These are phyloP conservation scores for Drosophila malerkotliana DNA, from an alignment of 1,140 invertebrate genomes.

Conservation along the genomic window DNA sequence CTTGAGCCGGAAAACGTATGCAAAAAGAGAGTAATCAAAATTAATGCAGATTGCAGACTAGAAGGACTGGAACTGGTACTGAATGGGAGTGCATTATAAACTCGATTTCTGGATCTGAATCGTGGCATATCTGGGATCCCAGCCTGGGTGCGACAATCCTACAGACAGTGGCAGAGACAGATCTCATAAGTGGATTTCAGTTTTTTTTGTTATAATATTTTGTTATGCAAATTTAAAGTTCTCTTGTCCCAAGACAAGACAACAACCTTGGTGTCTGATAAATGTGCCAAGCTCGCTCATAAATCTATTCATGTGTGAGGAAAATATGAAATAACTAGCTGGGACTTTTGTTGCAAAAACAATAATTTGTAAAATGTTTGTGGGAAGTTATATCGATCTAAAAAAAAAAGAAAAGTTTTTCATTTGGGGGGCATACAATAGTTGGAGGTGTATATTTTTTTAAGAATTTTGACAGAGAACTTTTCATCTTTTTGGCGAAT, in stretches of 20 bases:
- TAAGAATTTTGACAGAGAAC: not conserved
- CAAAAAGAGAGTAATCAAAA: constrained; percentile 9
- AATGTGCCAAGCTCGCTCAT: constrained; percentile 43
- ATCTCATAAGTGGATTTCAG: constrained; percentile 37
- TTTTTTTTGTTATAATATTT: constrained; percentile 28
- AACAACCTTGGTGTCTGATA: constrained; percentile 40
- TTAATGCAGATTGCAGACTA: constrained; percentile 26
- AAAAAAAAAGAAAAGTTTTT: not conserved
- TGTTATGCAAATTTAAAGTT: constrained; percentile 38
- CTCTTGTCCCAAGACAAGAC: constrained; percentile 15
- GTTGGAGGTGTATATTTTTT: no score
- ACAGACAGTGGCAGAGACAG: constrained; percentile 37
- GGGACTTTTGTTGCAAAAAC: constrained; percentile 20
- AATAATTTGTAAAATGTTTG: constrained; percentile 12
- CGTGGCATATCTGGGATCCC: constrained; percentile 28
- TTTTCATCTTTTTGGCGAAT: constrained; percentile 4
- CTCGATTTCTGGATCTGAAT: constrained; percentile 23
- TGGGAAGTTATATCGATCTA: not conserved
- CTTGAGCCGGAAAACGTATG: not conserved
- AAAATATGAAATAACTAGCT: constrained; percentile 31
- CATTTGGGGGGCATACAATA: no score
- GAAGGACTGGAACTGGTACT: constrained; percentile 11
- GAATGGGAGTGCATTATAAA: constrained; percentile 36
- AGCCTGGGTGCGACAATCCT: constrained; percentile 27
- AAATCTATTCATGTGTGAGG: constrained; percentile 26